A percentile compares a stretch with the other conserved stretches of the same genome.
Evolutionary conservation across 1,140 invertebrate species (phyloP).

Genomic region (Ruditapes philippinarum): DNA sequence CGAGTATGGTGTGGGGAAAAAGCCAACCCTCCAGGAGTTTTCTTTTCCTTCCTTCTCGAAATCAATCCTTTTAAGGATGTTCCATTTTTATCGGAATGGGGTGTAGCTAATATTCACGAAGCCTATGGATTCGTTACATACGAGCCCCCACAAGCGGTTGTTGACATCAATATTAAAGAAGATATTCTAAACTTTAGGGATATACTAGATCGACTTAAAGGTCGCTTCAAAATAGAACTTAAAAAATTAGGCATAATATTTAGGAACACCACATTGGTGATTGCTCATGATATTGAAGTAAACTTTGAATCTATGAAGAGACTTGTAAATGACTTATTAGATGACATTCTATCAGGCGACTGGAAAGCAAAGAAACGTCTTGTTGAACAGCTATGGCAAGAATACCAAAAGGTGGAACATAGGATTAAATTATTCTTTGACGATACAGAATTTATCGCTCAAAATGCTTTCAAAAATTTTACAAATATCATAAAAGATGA

Average conservation of each 20-base stretch:
- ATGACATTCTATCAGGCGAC: not conserved
- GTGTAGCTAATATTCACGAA: not conserved
- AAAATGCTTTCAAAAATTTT: not conserved
- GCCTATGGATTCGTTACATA: not conserved
- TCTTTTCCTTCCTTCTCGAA: slow-evolving; percentile 16
- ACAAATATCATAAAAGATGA: not conserved
- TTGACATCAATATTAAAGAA: not conserved
- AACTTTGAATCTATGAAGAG: not conserved
- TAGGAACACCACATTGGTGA: not conserved
- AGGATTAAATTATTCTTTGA: slow-evolving; percentile 9
- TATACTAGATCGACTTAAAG: not conserved
- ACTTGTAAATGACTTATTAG: not conserved
- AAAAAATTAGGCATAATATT: not conserved
- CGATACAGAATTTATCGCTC: not conserved
- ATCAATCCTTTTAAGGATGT: slow-evolving; percentile 34
- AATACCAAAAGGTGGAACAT: not conserved
- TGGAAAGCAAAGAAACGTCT: too few species aligned
- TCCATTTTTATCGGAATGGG: slow-evolving; percentile 18
- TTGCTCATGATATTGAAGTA: not conserved
- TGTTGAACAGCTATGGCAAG: not conserved
- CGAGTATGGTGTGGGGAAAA: slow-evolving; percentile 37
- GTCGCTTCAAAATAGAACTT: not conserved
- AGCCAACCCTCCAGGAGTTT: slow-evolving; percentile 52
- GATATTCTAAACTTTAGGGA: not conserved
- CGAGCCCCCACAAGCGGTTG: not conserved